phyloP scores from a whole-genome alignment of 2,797 vertebrate genomes.

The Tapera naevia region DNA sequence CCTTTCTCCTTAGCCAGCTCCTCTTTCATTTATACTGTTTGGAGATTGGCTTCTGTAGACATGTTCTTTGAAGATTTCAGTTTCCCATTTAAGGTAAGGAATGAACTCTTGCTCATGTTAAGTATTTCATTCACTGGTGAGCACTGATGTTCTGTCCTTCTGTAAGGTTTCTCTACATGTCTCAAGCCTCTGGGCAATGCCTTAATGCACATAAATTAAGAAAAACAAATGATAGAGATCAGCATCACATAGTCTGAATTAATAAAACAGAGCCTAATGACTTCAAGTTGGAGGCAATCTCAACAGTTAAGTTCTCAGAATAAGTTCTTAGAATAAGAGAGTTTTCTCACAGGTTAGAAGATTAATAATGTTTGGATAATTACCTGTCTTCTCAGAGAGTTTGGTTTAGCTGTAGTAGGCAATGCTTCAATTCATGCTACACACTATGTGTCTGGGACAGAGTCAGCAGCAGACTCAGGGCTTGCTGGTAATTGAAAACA shows the following conservation, averaged over 20 bases:
- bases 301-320: not conserved
- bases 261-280: slow-evolving; percentile 31
- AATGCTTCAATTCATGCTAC: slow-evolving; percentile 15
- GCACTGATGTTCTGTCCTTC: slow-evolving; percentile 29
- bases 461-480: slow-evolving; percentile 10
- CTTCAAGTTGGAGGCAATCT: slow-evolving; percentile 32
- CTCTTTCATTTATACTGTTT: not conserved
- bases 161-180: not conserved
- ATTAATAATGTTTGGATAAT: not conserved
- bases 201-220: slow-evolving; percentile 61
- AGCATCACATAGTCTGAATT: slow-evolving; percentile 11
- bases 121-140: slow-evolving; percentile 29
- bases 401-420: slow-evolving; percentile 35
- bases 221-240: slow-evolving; percentile 55
- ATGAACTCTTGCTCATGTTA: slow-evolving; percentile 40
- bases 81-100: slow-evolving; percentile 39
- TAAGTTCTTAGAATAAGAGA: slow-evolving; percentile 1
- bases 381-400: not conserved
- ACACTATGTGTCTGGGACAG: not conserved
- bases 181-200: slow-evolving; percentile 29
- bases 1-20: not conserved
- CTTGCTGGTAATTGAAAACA: slow-evolving; percentile 65
- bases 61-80: not conserved
- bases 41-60: not conserved
- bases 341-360: not conserved